Percentiles rank a stretch among this genome's conserved stretches.
phyloP scores from a whole-genome alignment of 2,888 invertebrate genomes.

The Podabrus alpinus region DNA sequence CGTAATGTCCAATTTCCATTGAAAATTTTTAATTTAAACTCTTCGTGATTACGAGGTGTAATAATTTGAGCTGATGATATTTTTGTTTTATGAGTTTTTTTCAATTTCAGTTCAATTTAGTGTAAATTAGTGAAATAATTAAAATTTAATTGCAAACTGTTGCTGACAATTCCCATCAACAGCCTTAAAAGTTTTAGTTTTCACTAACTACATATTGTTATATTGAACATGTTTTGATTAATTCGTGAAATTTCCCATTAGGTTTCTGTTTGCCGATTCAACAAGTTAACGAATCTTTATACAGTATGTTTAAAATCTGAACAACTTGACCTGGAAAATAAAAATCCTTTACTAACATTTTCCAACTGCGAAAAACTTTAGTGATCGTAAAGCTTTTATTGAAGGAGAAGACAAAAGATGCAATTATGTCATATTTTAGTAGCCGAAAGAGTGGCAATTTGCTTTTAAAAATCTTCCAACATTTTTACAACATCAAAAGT shows the following conservation, averaged over 20 bases:
- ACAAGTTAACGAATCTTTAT: background rate
- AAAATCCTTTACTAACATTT: background rate
- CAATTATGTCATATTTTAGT: background rate
- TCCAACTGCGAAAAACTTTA: background rate
- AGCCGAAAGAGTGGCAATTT: background rate
- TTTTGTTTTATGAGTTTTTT: background rate
- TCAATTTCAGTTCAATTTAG: background rate
- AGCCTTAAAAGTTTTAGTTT: background rate
- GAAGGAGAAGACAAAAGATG: background rate
- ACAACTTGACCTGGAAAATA: background rate
- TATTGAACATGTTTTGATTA: background rate
- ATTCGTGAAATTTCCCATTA: background rate
- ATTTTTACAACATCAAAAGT: background rate
- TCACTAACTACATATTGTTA: background rate
- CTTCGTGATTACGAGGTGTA: too few species aligned
- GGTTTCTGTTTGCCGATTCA: background rate
- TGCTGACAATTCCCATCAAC: background rate
- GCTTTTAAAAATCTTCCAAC: background rate
- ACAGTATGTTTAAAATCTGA: background rate
- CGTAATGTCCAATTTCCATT: too few species aligned
- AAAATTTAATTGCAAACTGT: background rate
- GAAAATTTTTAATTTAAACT: too few species aligned
- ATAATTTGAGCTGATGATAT: background rate
- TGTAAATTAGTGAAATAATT: background rate
- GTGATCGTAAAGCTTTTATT: background rate